These are phyloP conservation scores for Onthophagus sagittarius DNA, from an alignment of 2,888 invertebrate genomes.

Conservation along the genomic window DNA sequence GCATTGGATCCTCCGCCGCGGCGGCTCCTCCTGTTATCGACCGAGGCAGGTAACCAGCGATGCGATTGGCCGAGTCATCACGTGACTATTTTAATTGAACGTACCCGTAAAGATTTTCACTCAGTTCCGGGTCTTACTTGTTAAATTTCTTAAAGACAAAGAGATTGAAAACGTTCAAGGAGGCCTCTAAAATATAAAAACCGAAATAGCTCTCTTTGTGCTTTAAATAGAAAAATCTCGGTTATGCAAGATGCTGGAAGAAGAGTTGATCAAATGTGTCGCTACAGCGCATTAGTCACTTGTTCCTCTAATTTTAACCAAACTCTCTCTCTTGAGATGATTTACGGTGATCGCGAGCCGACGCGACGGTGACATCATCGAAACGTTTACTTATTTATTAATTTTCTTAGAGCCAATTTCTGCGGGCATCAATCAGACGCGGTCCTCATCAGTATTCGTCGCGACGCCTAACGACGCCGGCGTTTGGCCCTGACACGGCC, in stretches of 20 bases:
- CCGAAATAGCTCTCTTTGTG: neutral
- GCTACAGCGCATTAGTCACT: neutral
- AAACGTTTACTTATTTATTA: neutral
- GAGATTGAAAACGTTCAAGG: neutral
- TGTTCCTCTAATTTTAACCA: neutral
- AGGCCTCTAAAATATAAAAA: neutral
- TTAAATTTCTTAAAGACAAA: neutral
- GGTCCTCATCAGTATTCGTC: constrained; percentile 49
- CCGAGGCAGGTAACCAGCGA: constrained; percentile 42
- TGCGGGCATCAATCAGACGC: constrained; percentile 46
- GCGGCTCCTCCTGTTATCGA: constrained; percentile 46
- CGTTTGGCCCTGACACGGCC: constrained; percentile 53
- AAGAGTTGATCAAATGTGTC: neutral
- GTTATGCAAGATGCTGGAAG: neutral
- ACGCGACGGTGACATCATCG: neutral
- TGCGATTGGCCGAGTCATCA: constrained; percentile 40
- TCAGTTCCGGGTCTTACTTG: neutral
- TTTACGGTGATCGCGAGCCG: neutral
- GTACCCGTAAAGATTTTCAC: neutral
- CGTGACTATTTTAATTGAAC: constrained; percentile 35
- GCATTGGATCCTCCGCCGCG: constrained; percentile 35
- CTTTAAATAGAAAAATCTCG: neutral
- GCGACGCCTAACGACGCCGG: constrained; percentile 47
- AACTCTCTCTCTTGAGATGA: neutral
- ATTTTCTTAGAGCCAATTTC: neutral